phyloP scores from a whole-genome alignment of 2,797 vertebrate genomes.

The Helostoma temminkii region DNA sequence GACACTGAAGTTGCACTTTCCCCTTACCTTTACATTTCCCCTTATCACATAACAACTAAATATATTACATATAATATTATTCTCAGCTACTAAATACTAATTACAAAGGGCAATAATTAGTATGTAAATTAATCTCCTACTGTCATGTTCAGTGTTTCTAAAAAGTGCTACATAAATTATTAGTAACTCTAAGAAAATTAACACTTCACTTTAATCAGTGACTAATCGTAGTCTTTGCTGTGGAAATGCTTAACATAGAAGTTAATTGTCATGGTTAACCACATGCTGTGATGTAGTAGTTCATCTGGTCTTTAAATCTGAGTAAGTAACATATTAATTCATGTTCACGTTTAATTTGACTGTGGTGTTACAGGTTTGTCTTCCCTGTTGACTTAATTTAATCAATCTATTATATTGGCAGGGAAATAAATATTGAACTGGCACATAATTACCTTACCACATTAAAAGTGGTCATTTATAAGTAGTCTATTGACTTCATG shows the following conservation, averaged over 20 bases:
- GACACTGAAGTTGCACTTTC: background rate
- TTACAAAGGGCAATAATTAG: constrained; percentile 37
- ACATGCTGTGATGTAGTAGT: constrained; percentile 24
- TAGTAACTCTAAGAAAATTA: constrained; percentile 40
- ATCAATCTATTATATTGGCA: constrained; percentile 64
- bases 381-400: constrained; percentile 33
- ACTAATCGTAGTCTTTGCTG: constrained; percentile 27
- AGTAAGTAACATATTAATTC: constrained; percentile 37
- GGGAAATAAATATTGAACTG: constrained; percentile 61
- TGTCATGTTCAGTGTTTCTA: constrained; percentile 48
- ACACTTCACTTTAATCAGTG: constrained; percentile 8
- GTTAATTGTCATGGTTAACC: constrained; percentile 23
- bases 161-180: constrained; percentile 41
- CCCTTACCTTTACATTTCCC: background rate
- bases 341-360: constrained; percentile 34
- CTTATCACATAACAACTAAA: constrained; percentile 11
- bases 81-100: constrained; percentile 26
- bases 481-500: constrained; percentile 64
- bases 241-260: constrained; percentile 40
- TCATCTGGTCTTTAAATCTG: constrained; percentile 41
- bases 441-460: constrained; percentile 65
- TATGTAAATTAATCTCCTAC: constrained; percentile 37
- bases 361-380: constrained; percentile 48
- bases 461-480: constrained; percentile 69
- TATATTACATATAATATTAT: constrained; percentile 3